phyloP scores from a whole-genome alignment of 2,888 invertebrate species.

The Chironomus tentans region DNA sequence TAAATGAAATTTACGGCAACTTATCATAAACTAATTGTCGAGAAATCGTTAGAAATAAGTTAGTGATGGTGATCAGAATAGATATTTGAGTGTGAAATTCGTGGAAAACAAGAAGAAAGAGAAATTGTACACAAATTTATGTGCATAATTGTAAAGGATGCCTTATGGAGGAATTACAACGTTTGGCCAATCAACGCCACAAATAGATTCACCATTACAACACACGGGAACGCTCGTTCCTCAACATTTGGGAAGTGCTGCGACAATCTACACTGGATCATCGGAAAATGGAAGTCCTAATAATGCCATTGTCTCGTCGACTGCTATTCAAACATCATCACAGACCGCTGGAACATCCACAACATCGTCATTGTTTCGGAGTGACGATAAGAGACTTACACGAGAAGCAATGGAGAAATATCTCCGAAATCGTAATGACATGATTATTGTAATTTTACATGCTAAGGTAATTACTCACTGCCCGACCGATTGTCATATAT shows the following conservation, averaged over 20 bases:
- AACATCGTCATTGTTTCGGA: constrained; percentile 22
- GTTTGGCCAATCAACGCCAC: constrained; percentile 12
- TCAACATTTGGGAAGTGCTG: constrained; percentile 11
- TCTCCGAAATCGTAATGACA: constrained; percentile 85
- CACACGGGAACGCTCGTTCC: constrained; percentile 8
- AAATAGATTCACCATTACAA: constrained; percentile 17
- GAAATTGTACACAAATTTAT: background rate
- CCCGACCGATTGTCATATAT: background rate
- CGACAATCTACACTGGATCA: constrained; percentile 51
- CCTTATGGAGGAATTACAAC: constrained; percentile 25
- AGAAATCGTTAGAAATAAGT: background rate
- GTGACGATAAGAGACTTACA: constrained; percentile 74
- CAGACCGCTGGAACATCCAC: constrained; percentile 5
- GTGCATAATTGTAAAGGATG: constrained; percentile 10
- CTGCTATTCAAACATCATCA: constrained; percentile 11
- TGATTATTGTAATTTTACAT: constrained; percentile 94
- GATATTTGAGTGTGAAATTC: background rate
- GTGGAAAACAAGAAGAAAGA: background rate
- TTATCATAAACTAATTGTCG: too few species aligned
- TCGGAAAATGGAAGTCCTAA: constrained; percentile 51
- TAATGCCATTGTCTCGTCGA: constrained; percentile 39
- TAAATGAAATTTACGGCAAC: too few species aligned
- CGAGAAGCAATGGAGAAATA: constrained; percentile 95
- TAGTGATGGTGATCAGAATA: background rate
- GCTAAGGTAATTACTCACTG: constrained; percentile 60